phyloP scores from a whole-genome alignment of 92 coral and sea anemone genomes.

The Parazoanthus swiftii region DNA sequence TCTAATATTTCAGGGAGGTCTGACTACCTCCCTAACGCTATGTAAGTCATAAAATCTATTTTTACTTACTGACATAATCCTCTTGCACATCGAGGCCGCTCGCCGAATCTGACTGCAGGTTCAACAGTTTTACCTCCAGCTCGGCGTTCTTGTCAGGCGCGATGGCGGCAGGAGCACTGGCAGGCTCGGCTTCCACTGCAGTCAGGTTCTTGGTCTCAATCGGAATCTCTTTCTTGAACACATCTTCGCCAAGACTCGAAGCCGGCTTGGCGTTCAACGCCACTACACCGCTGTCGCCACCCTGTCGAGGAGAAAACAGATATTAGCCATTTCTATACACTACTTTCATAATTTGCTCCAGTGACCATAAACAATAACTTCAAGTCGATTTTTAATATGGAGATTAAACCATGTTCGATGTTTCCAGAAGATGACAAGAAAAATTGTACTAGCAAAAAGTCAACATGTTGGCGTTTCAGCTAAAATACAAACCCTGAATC shows the following conservation, averaged over 20 bases:
- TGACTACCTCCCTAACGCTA: too few relatives aligned
- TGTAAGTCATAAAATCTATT: neutral
- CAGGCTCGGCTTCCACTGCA: slow-evolving; percentile 48
- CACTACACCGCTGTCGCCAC: slow-evolving; percentile 4
- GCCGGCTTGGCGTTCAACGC: slow-evolving; percentile 22
- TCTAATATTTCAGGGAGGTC: too few relatives aligned
- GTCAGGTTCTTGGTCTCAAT: slow-evolving; percentile 81
- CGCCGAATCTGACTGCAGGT: slow-evolving; percentile 11
- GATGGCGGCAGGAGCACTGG: slow-evolving; percentile 20
- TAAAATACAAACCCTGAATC: too few relatives aligned
- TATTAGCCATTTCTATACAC: neutral
- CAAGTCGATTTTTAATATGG: too few relatives aligned
- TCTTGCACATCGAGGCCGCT: slow-evolving; percentile 48
- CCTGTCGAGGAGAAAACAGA: neutral
- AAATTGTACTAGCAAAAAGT: too few relatives aligned
- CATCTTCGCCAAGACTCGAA: slow-evolving; percentile 53
- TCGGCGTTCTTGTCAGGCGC: slow-evolving; percentile 47
- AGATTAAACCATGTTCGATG: too few relatives aligned
- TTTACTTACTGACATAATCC: slow-evolving; percentile 34
- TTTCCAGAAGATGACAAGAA: too few relatives aligned
- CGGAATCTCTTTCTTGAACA: slow-evolving; percentile 71
- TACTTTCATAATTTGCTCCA: too few relatives aligned
- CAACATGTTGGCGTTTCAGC: too few relatives aligned
- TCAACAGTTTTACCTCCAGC: slow-evolving; percentile 42
- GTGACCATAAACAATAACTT: too few relatives aligned